Evolutionary conservation across 37 sponge, comb jelly and placozoan genomes (phyloP).

Genomic region (Theonella swinhoei): DNA sequence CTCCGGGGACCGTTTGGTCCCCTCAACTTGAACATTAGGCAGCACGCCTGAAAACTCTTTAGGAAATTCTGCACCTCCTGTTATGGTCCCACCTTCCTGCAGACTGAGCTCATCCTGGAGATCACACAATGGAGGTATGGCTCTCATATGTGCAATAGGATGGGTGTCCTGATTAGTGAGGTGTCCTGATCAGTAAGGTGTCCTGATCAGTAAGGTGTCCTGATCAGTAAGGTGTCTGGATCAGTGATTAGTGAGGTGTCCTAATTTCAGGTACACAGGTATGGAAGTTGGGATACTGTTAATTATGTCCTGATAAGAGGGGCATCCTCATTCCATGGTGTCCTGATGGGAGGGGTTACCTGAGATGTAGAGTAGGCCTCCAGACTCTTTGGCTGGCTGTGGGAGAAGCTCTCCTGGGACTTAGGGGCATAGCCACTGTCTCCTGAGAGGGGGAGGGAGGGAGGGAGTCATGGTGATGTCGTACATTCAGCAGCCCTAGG

Average conservation of each 20-base stretch:
- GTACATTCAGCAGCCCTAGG: too few relatives aligned
- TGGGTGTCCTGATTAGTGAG: too few relatives aligned
- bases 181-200: too few relatives aligned
- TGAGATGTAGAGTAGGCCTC: neutral
- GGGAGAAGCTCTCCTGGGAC: constrained; percentile 15
- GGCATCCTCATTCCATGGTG: too few relatives aligned
- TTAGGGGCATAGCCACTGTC: constrained; percentile 16
- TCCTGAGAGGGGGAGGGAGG: neutral
- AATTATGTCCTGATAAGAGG: too few relatives aligned
- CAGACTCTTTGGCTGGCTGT: neutral
- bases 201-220: too few relatives aligned
- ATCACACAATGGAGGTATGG: too few relatives aligned
- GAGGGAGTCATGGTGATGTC: neutral
- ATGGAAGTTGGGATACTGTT: neutral
- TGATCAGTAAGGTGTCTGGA: too few relatives aligned
- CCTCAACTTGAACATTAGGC: neutral
- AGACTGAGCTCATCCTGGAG: neutral
- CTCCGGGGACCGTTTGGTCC: neutral
- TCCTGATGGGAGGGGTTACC: too few relatives aligned
- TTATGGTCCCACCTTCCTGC: neutral
- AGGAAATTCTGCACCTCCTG: neutral
- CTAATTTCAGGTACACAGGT: too few relatives aligned
- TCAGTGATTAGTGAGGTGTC: too few relatives aligned
- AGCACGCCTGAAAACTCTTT: neutral
- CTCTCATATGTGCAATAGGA: too few relatives aligned